These are phyloP conservation scores for Opisthograptis luteolata DNA, from an alignment of 2,888 invertebrate species.

Conservation along the genomic window DNA sequence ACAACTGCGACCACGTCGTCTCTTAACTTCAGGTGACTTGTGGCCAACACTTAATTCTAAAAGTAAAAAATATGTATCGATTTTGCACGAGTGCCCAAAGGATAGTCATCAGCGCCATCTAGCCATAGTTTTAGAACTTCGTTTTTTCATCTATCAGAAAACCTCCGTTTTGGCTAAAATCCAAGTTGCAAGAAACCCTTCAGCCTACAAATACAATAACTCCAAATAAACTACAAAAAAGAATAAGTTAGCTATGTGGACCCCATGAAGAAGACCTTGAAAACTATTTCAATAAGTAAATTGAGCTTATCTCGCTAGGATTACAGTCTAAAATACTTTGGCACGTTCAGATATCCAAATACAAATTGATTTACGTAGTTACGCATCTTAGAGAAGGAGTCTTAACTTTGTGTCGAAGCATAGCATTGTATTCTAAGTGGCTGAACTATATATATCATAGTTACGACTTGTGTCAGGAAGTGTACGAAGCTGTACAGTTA, in stretches of 20 bases:
- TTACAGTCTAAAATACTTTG: neutral
- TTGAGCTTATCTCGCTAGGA: neutral
- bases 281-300: neutral
- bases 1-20: too few relatives aligned
- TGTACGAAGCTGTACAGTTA: neutral
- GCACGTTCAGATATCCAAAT: neutral
- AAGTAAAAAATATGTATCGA: too few relatives aligned
- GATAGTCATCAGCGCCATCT: too few relatives aligned
- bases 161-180: too few relatives aligned
- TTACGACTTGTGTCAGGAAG: neutral
- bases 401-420: slow-evolving; percentile 36
- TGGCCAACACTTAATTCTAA: too few relatives aligned
- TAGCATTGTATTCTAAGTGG: slow-evolving; percentile 60
- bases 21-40: too few relatives aligned
- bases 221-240: slow-evolving; percentile 21
- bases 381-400: slow-evolving; percentile 21
- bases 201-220: slow-evolving; percentile 12
- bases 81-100: too few relatives aligned
- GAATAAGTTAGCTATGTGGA: slow-evolving; percentile 23
- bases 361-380: slow-evolving; percentile 13
- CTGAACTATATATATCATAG: slow-evolving; percentile 41
- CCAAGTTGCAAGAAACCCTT: neutral
- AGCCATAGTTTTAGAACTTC: too few relatives aligned
- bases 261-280: slow-evolving; percentile 10
- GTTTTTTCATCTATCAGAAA: too few relatives aligned